These are phyloP conservation scores for human DNA, from an alignment of 2,113 vertebrate species.

Conservation along the genomic window GRCh38 chr6:130667001-130667500, in stretches of 20 bases:
- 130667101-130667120: not conserved
- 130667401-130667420: not conserved
- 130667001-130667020: not conserved
- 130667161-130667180: not conserved
- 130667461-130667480: not conserved
- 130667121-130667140: not conserved
- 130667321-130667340: not conserved
- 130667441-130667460: not conserved
- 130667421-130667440: not conserved
- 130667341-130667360: not conserved
- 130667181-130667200: not conserved
- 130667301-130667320: not conserved
- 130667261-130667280: not conserved
- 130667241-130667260: not conserved
- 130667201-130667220: not conserved
- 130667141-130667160: not conserved
- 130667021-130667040: not conserved
- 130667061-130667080: not conserved
- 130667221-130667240: not conserved
- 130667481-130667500: not conserved
- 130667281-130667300: not conserved
- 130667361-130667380: not conserved
- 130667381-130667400: not conserved
- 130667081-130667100: not conserved
- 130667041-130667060: not conserved